Conservation (phyloP, 2,797 vertebrate genomes). For the Myotis daubentonii region DNA sequence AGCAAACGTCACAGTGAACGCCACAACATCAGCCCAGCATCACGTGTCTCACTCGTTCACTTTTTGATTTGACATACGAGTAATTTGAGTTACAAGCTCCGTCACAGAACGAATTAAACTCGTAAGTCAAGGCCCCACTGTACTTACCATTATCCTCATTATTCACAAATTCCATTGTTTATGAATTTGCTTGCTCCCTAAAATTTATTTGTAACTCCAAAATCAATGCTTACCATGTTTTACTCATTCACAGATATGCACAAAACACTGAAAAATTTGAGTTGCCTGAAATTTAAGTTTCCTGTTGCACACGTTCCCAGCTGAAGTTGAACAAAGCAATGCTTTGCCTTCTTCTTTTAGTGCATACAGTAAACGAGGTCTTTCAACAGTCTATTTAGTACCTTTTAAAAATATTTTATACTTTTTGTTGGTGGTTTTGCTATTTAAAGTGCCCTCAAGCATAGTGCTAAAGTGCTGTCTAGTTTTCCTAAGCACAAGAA, state of each 20-base stretch:
- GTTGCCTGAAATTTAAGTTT: not conserved
- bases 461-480: not conserved
- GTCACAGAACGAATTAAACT: no score
- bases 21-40: no score
- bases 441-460: not conserved
- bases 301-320: not conserved
- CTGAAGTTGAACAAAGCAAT: not conserved
- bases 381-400: not conserved
- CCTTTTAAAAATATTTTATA: not conserved
- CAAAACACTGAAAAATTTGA: not conserved
- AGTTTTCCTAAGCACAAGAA: not conserved
- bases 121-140: no score
- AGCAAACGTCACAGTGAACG: no score
- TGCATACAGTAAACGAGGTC: not conserved
- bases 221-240: not conserved
- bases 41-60: no score
- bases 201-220: not conserved
- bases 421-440: not conserved
- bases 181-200: not conserved
- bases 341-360: not conserved
- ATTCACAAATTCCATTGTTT: not conserved
- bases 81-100: no score
- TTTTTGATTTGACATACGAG: no score
- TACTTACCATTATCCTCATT: not conserved
- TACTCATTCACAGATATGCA: not conserved